These are phyloP conservation scores for Drosophila fungiperda DNA, from an alignment of 2,888 invertebrate genomes.

Conservation along the genomic window DNA sequence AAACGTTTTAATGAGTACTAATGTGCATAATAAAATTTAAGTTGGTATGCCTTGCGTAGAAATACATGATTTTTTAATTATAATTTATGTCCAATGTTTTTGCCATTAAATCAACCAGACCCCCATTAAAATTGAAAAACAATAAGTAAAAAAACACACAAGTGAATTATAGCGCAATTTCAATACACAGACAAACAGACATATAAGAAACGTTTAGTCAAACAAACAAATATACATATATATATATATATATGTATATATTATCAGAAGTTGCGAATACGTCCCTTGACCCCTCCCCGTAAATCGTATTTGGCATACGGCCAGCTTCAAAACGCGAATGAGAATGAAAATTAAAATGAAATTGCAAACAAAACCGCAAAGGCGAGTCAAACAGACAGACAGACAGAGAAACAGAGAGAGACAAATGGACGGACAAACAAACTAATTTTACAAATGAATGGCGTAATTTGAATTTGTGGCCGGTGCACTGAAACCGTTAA, in stretches of 20 bases:
- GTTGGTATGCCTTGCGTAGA: not conserved
- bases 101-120: conserved; percentile 40
- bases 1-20: not conserved
- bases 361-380: conserved; percentile 61
- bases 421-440: conserved; percentile 37
- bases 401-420: conserved; percentile 21
- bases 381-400: conserved; percentile 51
- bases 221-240: conserved; percentile 24
- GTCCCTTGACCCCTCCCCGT: not conserved
- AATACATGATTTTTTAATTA: conserved; percentile 11
- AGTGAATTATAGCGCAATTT: conserved; percentile 39
- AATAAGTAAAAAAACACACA: conserved; percentile 16
- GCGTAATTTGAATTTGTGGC: conserved; percentile 67
- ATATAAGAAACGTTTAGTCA: conserved; percentile 7
- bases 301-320: conserved; percentile 56
- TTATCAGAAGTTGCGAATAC: conserved; percentile 48
- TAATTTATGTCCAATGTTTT: conserved; percentile 42
- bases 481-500: conserved; percentile 35
- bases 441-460: conserved; percentile 71
- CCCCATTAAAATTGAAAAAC: conserved; percentile 42
- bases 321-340: conserved; percentile 62
- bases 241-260: conserved; percentile 20
- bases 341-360: conserved; percentile 26
- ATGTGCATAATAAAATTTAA: not conserved
- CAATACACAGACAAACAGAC: conserved; percentile 18